Conservation (phyloP, 2,888 invertebrate species). For the Orgyia antiqua region DNA sequence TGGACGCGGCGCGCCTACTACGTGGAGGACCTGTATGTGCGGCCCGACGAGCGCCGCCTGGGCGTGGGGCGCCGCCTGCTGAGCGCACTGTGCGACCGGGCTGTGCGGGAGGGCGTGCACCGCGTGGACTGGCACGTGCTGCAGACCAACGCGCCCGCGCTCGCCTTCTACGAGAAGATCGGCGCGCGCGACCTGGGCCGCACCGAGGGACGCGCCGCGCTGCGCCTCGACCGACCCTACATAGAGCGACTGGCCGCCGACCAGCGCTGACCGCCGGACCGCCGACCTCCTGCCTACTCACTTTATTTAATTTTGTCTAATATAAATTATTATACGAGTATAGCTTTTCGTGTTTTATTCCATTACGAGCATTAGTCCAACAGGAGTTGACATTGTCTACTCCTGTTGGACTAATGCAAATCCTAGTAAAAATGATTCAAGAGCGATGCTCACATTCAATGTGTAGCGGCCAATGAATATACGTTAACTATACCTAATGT, state of each 20-base stretch:
- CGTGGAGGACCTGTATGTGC: conserved; percentile 92
- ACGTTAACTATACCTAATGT: no score
- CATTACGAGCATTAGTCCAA: no score
- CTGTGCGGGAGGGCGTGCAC: conserved; percentile 66
- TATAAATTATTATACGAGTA: no score
- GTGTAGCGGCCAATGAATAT: no score
- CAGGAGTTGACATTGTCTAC: no score
- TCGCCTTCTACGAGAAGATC: conserved; percentile 84
- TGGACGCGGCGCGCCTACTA: conserved; percentile 90
- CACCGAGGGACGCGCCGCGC: conserved; percentile 50
- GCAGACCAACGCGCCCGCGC: conserved; percentile 84
- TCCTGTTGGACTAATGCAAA: no score
- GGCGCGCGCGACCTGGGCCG: conserved; percentile 77
- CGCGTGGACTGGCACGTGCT: conserved; percentile 89
- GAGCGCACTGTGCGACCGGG: conserved; percentile 58
- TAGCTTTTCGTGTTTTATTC: no score
- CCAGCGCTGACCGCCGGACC: background rate
- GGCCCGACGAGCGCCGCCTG: conserved; percentile 76
- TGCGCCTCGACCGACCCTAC: conserved; percentile 48
- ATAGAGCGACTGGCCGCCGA: conserved; percentile 34
- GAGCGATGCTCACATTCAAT: no score
- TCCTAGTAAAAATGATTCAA: no score
- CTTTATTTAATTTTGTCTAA: no score
- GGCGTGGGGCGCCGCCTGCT: conserved; percentile 82
- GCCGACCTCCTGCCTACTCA: no score